Percentiles rank a stretch among this genome's conserved stretches.
Evolutionary conservation across 2,888 invertebrate genomes (phyloP).

Genomic region (Eupithecia insigniata): DNA sequence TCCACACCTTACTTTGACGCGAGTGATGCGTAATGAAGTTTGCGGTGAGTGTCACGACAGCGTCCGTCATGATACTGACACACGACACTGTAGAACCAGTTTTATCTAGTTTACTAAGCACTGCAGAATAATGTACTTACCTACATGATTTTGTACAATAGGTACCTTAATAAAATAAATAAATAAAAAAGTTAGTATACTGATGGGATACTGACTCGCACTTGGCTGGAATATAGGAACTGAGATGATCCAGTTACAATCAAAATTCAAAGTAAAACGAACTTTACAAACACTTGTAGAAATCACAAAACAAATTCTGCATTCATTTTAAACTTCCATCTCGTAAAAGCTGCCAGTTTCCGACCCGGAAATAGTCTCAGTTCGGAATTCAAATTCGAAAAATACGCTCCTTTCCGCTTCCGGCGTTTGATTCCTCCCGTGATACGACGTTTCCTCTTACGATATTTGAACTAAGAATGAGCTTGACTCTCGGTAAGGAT

Average conservation of each 20-base stretch:
- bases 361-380: slow-evolving; percentile 76
- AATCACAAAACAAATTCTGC: slow-evolving; percentile 38
- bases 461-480: slow-evolving; percentile 57
- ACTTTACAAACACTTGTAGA: slow-evolving; percentile 12
- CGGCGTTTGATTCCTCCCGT: slow-evolving; percentile 82
- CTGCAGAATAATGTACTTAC: background rate
- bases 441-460: slow-evolving; percentile 79
- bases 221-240: background rate
- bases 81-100: background rate
- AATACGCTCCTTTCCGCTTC: slow-evolving; percentile 83
- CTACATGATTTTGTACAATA: no score
- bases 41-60: slow-evolving; percentile 56
- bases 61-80: slow-evolving; percentile 43
- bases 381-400: slow-evolving; percentile 84
- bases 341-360: slow-evolving; percentile 74
- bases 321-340: slow-evolving; percentile 69
- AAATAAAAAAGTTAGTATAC: background rate
- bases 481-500: slow-evolving; percentile 45
- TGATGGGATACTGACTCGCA: background rate
- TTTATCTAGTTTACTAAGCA: background rate
- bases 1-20: slow-evolving; percentile 41
- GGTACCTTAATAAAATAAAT: no score
- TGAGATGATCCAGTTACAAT: background rate
- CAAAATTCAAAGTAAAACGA: background rate
- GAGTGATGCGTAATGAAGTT: slow-evolving; percentile 59